Base-by-base conservation (phyloP, 1,140 invertebrate genomes). In the Lamellibrachia luymesi region DNA sequence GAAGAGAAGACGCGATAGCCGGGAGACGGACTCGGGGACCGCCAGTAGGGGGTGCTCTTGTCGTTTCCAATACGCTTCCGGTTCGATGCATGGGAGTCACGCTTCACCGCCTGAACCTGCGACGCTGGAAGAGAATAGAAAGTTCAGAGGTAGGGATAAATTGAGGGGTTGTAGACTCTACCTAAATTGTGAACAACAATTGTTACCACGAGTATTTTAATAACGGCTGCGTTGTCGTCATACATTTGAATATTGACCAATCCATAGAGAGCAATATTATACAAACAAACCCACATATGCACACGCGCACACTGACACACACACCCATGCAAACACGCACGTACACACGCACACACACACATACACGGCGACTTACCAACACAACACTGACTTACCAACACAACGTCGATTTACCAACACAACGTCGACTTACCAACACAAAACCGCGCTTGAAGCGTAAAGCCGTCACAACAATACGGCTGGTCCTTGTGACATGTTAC, bases 401-500 rank as follows among this genome's bases (percentile, higher is more conserved):
- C 92, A 92, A 13, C 10, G 17, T 10, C 56, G 25, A 17, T 51
- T 50, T 10, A 92, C 38, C 91, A 27, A 90, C 27, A 90, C 89
- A 90, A 1, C 1, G 89, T 90, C 89, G 17, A 17, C 89, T 90
- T 90, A 22, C 89, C 89, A 90, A 27, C 91, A 91, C 91, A 49
- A 49, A 91, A 51, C 51, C 91, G 27, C 50, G 64, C 7, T 22
- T 80, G 64, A 4, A 92, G 50, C 50, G 49, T 50, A 27, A 51
- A 92, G 50, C 92, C 92, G 10, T 93, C 51, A 25, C 91, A 93
- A 52, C 93, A 93, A 51, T 93, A 93, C 8, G 92, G 27, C 89
- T 93, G 52, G 50, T 93, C 93, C 25, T 90, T 89, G 89, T 92
- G 51, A 64, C 93, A 93, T 50, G 93, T 93, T 2, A 92, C 93